phyloP scores from a whole-genome alignment of 1,140 invertebrate genomes.

The Eubasilissa regina region DNA sequence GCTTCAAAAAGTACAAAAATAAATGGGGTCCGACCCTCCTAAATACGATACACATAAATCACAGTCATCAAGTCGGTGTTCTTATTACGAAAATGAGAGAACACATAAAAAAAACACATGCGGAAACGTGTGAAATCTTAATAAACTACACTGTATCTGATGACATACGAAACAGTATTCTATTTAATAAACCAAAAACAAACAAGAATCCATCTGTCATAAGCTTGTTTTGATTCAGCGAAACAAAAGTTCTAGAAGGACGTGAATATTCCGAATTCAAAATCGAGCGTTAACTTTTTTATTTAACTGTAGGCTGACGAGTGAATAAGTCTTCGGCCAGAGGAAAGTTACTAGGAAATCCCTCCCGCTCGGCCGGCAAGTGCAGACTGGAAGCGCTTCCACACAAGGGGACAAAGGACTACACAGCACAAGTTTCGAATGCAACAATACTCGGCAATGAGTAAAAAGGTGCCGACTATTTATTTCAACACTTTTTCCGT shows the following conservation, averaged over 20 bases:
- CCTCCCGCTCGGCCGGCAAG: conserved; percentile 37
- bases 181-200: background rate
- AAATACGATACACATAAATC: conserved; percentile 32
- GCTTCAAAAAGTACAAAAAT: conserved; percentile 26
- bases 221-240: background rate
- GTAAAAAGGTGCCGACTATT: background rate
- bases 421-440: background rate
- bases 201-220: background rate
- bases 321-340: conserved; percentile 13
- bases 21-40: conserved; percentile 25
- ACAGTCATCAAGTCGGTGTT: conserved; percentile 9
- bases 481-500: background rate
- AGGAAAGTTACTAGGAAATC: conserved; percentile 5
- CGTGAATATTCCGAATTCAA: background rate
- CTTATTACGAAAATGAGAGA: background rate
- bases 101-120: background rate
- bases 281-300: conserved; percentile 13
- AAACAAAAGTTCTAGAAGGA: background rate
- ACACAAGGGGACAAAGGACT: conserved; percentile 42
- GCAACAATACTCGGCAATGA: background rate
- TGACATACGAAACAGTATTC: too few species aligned
- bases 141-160: too few species aligned
- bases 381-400: conserved; percentile 46
- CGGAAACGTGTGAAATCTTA: too few species aligned
- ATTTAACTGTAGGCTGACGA: conserved; percentile 26